A percentile compares a stretch with the other conserved stretches of the same genome.
Evolutionary conservation across 2,113 vertebrate species (phyloP).

Genomic region (Rattus norvegicus): DNA sequence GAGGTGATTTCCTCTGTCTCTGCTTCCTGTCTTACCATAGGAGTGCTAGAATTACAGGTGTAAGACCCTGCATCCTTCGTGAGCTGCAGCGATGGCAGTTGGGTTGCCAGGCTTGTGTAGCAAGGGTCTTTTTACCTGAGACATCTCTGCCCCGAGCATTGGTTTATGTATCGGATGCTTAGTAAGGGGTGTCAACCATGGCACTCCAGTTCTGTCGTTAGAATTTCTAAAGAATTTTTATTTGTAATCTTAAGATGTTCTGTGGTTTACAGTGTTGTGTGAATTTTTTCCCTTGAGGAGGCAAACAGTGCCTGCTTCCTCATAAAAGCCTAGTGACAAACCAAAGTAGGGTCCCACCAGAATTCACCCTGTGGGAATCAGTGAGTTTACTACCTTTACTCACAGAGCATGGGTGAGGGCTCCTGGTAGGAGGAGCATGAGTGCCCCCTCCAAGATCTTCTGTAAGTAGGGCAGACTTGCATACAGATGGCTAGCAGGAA

Average conservation of each 20-base stretch:
- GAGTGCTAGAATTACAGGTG: background rate
- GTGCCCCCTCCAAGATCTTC: background rate
- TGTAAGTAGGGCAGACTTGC: no score
- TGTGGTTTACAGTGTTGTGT: background rate
- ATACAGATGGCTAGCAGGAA: background rate
- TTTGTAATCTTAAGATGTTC: constrained; percentile 52
- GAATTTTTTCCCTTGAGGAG: background rate
- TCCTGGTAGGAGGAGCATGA: background rate
- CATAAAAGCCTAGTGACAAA: background rate
- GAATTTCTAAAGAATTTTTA: constrained; percentile 42
- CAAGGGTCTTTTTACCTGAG: background rate
- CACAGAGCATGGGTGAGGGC: background rate
- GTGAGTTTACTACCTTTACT: background rate
- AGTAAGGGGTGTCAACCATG: constrained; percentile 19
- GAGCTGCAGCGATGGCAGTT: background rate
- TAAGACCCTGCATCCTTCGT: background rate
- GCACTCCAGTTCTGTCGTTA: background rate
- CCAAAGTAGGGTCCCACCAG: background rate
- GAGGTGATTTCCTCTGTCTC: background rate
- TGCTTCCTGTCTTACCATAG: background rate
- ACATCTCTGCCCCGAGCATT: background rate
- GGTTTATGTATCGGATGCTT: constrained; percentile 30
- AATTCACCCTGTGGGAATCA: background rate
- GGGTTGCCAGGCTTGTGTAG: background rate
- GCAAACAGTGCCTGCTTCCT: background rate